Evolutionary conservation across 2,888 invertebrate genomes (phyloP), one percentile per base, ranked within the genome.

Genomic region (Papilio demoleus): DNA sequence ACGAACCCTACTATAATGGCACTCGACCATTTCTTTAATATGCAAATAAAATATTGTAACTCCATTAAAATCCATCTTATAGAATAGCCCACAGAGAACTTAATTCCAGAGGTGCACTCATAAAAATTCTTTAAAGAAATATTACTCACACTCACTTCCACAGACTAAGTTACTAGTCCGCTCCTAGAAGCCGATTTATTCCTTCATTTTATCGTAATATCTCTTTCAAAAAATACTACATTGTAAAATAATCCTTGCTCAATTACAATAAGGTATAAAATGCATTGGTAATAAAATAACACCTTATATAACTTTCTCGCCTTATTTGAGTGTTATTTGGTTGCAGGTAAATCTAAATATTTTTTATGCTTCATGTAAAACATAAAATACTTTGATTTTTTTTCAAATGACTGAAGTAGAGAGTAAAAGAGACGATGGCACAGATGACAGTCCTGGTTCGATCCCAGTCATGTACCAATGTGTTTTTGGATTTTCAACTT

Each of bases 171-270:
- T 50, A 50, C 27, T 53, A 27, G 27, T 53, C 53, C 53, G 53
- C 53, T 53, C 27, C 53, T 24, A n/a, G 53, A 27, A n/a, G 24
- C 53, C 53, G 53, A 53, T 53, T 53, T 53, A 53, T 53, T 14
- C 8, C n/a, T 53, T 53, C 53, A 27, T 53, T 53, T 27, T 27
- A 53, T 50, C 53, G 53, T 53, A 27, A 53, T 53, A 53, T 53
- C 27, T 53, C n/a, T 27, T 53, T 53, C 53, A 27, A 27, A 27
- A 50, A 53, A 53, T 27, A 27, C 2, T 27, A 2, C 4, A 27
- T 12, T 53, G 8, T 1, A 27, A 53, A 27, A 27, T 24, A 53
- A n/a, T 27, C n/a, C 53, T 53, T 53, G 8, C n/a, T 1, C 27
- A 2, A 27, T 53, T n/a, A 2, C 3, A 27, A 53, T 27, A 53